phyloP scores from a whole-genome alignment of 2,113 vertebrate genomes.

The Psilopsiagon aymara region DNA sequence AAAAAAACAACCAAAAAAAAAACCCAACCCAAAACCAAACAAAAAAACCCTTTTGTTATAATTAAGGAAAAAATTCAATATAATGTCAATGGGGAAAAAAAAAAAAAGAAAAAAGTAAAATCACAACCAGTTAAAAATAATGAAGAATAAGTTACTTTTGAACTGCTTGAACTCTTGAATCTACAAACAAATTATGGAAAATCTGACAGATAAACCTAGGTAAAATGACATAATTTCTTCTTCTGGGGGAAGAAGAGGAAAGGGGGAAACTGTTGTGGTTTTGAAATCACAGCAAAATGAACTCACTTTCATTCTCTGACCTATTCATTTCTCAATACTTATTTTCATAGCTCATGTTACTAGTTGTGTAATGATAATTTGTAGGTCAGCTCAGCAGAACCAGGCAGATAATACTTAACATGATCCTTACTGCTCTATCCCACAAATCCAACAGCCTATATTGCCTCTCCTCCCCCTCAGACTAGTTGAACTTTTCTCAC shows the following conservation, averaged over 20 bases:
- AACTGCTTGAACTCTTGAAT: neutral
- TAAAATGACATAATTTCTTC: constrained; percentile 30
- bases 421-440: neutral
- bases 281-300: constrained; percentile 48
- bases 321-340: constrained; percentile 54
- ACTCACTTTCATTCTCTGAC: constrained; percentile 33
- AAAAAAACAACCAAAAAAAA: neutral
- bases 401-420: neutral
- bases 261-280: constrained; percentile 50
- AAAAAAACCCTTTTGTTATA: neutral
- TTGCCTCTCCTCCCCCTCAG: neutral
- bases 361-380: constrained; percentile 44
- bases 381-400: neutral
- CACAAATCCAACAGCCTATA: neutral
- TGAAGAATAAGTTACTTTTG: neutral
- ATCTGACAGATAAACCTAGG: neutral
- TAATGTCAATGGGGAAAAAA: neutral
- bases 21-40: too few relatives aligned
- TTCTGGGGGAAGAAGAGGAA: constrained; percentile 24
- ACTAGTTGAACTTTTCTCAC: neutral
- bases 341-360: constrained; percentile 33
- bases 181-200: neutral
- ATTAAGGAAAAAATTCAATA: neutral
- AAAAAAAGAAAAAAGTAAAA: neutral
- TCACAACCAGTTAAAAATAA: neutral